phyloP scores from a whole-genome alignment of 2,888 invertebrate genomes.

The Acholoe squamosa region DNA sequence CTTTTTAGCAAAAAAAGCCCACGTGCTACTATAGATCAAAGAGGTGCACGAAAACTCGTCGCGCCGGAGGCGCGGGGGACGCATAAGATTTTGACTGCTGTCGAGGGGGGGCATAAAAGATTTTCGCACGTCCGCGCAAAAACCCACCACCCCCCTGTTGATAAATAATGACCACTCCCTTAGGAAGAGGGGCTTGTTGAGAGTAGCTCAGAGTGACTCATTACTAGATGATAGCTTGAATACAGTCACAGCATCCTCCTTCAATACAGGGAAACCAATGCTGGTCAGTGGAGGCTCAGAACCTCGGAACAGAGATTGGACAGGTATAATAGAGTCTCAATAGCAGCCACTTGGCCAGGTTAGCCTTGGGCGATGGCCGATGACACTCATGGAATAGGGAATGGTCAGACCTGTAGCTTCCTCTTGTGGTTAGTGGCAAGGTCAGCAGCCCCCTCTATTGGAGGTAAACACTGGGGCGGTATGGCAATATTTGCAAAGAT shows the following conservation, averaged over 20 bases:
- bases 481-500: too few species aligned
- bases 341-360: neutral
- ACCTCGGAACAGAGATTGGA: neutral
- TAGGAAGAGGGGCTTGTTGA: neutral
- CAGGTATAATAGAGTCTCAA: neutral
- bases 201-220: neutral
- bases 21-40: too few species aligned
- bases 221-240: neutral
- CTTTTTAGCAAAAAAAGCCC: too few species aligned
- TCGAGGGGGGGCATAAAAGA: too few species aligned
- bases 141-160: too few species aligned
- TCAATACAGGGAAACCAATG: neutral
- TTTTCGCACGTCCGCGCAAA: too few species aligned
- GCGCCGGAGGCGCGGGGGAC: too few species aligned
- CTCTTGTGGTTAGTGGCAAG: neutral
- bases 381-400: neutral
- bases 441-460: neutral
- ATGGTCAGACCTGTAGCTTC: neutral
- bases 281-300: neutral
- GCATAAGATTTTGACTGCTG: too few species aligned
- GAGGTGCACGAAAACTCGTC: too few species aligned
- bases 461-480: neutral
- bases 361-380: neutral
- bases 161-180: too few species aligned
- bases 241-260: neutral